Base-by-base conservation (phyloP, 2,113 vertebrate genomes). In the Toxostoma redivivum region DNA sequence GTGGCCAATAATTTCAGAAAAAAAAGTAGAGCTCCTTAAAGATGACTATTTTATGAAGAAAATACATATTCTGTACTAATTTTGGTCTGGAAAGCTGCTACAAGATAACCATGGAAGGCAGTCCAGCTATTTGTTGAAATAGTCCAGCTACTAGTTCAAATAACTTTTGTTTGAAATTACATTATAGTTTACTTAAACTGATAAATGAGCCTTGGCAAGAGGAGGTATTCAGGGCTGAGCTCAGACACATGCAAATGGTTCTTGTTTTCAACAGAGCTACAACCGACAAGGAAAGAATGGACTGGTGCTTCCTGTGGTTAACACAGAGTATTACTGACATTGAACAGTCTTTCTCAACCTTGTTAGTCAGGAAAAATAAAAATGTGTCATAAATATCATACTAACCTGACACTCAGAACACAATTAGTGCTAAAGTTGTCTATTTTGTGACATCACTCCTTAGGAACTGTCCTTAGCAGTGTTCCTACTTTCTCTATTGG, bases 101-200 rank as follows among this genome's bases (percentile, higher is more conserved):
- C 80, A 79, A 69, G 64, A 64, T 92, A 94, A 78, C 70, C 18
- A 51, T 73, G 16, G 37, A 86, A 82, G 82, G 66, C 45, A 76
- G 76, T 76, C 58, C 48, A 81, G 60, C 31, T 88, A 27, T 94
- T 86, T 83, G 65, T 88, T 97, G 92, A 93, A 90, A 90, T 65
- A 83, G 11, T 78, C 67, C 82, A 91, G 48, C 77, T 89, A 86
- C 88, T 81, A 85, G 65, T 95, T 93, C 40, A 48, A 72, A 90
- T 50, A 94, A 81, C 74, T 64, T 96, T 86, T 96, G 91, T 94
- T 96, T 94, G 86, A 95, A 95, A 95, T 96, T 72, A 67, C 23
- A 12, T 85, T 94, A 84, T 92, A 15, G 7, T 87, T 98, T 95
- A 86, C 51, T 94, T 76, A 87, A 94, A 65, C 80, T 92, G 69